Evolutionary conservation across 1,140 invertebrate species (phyloP), one percentile per base, ranked within the genome.

Genomic region (Nymphalis io): DNA sequence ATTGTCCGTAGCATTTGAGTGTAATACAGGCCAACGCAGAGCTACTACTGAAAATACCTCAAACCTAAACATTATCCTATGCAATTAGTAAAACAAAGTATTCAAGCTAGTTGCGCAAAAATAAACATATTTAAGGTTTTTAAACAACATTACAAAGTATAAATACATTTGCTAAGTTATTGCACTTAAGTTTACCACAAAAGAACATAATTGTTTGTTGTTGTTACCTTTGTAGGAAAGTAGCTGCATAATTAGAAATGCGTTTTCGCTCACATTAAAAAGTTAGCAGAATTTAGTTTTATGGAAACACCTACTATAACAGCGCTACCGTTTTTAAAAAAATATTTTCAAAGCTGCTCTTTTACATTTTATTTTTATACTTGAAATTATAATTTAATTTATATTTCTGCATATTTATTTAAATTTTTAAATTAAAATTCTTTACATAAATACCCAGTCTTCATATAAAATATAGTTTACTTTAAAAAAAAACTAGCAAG

Each of bases 201-300:
- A 20, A 51, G 16, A 51, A 51, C 46, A 51, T 51, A 51, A 51
- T 51, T 51, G 46, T 51, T 51, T 51, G 46, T 20, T 18, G 46
- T 20, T 51, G n/a, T 13, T 13, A 51, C 11, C 18, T 10, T 18
- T 51, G 20, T 18, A 33, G 42, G 3, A 21, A 18, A 18, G 2
- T 20, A 51, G 46, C 46, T 51, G 46, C 20, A 51, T 51, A 51
- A 51, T 51, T 51, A 51, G 46, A 51, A 51, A 51, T 20, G 18
- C 16, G 46, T 20, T 51, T 51, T 51, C 8, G 46, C 18, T 51
- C 46, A 51, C 46, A 20, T 51, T 51, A 51, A 51, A 51, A 51
- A 20, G 16, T 51, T 51, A 20, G 46, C 12, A 21, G 46, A 51
- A 51, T 51, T 51, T 51, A 51, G 20, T 51, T 46, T 51, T 20